A percentile compares a stretch with the other conserved stretches of the same genome.
These are phyloP conservation scores for Sparus aurata DNA, from an alignment of 2,797 vertebrate genomes.

Conservation along the genomic window DNA sequence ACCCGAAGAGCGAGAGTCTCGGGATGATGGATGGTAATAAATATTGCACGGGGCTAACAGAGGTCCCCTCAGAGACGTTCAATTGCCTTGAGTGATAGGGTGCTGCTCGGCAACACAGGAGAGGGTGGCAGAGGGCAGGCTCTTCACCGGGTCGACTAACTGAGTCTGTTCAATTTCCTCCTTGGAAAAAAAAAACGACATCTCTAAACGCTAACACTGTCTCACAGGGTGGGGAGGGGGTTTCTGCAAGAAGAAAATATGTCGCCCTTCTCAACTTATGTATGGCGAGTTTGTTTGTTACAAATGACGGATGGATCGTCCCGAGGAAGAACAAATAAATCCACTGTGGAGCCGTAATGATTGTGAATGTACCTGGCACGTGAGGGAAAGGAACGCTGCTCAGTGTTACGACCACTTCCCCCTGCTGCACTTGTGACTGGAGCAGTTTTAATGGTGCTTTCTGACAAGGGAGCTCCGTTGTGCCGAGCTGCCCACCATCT, in stretches of 20 bases:
- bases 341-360: slow-evolving; percentile 17
- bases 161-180: slow-evolving; percentile 76
- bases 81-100: slow-evolving; percentile 83
- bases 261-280: slow-evolving; percentile 36
- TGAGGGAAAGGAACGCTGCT: slow-evolving; percentile 27
- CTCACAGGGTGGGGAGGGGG: slow-evolving; percentile 26
- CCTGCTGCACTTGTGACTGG: slow-evolving; percentile 67
- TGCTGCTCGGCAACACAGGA: slow-evolving; percentile 75
- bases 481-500: slow-evolving; percentile 80
- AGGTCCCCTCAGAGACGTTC: slow-evolving; percentile 80
- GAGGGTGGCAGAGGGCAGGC: slow-evolving; percentile 74
- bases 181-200: slow-evolving; percentile 41
- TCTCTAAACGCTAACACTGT: slow-evolving; percentile 48
- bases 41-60: slow-evolving; percentile 83
- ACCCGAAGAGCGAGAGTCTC: slow-evolving; percentile 65
- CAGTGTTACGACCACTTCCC: slow-evolving; percentile 46
- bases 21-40: slow-evolving; percentile 81
- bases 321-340: neutral
- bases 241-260: slow-evolving; percentile 5
- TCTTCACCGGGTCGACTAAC: slow-evolving; percentile 67
- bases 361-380: slow-evolving; percentile 56
- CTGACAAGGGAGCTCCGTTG: slow-evolving; percentile 78
- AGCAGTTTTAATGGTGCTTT: slow-evolving; percentile 68
- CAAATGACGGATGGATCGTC: slow-evolving; percentile 37
- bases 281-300: slow-evolving; percentile 42